Percentiles rank a stretch among this genome's conserved stretches.
Conservation (phyloP, 92 coral and sea anemone genomes). For the Micromussa lordhowensis region DNA sequence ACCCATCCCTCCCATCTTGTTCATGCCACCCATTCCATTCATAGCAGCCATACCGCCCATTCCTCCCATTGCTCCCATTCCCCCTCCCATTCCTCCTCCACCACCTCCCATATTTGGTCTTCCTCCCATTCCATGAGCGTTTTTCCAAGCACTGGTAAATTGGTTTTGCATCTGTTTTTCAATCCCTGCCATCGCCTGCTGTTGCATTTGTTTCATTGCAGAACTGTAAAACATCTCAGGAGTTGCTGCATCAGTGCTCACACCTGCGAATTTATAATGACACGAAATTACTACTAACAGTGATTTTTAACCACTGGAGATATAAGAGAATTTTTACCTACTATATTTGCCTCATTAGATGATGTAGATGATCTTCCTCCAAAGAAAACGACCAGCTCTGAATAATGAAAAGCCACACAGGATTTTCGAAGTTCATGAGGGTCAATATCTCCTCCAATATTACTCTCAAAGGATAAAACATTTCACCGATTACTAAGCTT, state of each 20-base stretch:
- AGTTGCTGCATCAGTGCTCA: slow-evolving; percentile 38
- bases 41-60: neutral
- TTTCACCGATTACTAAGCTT: too few relatives aligned
- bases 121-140: slow-evolving; percentile 50
- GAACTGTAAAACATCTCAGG: slow-evolving; percentile 55
- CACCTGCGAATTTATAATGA: slow-evolving; percentile 52
- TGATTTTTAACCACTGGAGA: neutral
- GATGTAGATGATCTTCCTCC: too few relatives aligned
- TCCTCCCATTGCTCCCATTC: neutral
- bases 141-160: slow-evolving; percentile 46
- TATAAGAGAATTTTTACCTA: too few relatives aligned
- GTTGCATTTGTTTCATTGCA: slow-evolving; percentile 55
- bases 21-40: neutral
- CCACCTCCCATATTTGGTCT: slow-evolving; percentile 43
- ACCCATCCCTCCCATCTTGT: neutral
- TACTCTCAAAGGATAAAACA: too few relatives aligned
- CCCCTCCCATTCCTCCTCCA: slow-evolving; percentile 31
- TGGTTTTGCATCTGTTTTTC: slow-evolving; percentile 60
- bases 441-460: too few relatives aligned
- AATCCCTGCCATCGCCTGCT: slow-evolving; percentile 53
- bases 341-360: too few relatives aligned
- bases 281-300: slow-evolving; percentile 29
- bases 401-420: too few relatives aligned
- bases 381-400: too few relatives aligned
- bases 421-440: too few relatives aligned